Conservation (phyloP, 2,888 invertebrate genomes). For the Strigamia maritima region DNA sequence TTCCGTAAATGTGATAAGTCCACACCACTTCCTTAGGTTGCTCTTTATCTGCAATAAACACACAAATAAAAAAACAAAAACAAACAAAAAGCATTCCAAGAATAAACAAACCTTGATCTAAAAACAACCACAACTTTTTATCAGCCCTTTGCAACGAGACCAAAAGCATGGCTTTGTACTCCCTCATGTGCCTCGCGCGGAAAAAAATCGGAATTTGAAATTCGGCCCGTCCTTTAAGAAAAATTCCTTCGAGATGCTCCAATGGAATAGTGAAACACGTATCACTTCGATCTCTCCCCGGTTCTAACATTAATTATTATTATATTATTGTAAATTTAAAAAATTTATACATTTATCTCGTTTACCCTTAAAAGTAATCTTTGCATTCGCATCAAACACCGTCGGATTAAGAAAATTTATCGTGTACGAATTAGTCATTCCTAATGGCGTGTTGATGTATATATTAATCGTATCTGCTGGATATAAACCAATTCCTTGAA, state of each 20-base stretch:
- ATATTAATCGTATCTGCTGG: neutral
- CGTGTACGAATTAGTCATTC: constrained; percentile 19
- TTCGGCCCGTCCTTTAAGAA: neutral
- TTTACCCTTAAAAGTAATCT: constrained; percentile 17
- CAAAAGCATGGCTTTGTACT: constrained; percentile 9
- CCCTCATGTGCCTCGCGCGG: constrained; percentile 19
- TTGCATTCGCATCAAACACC: constrained; percentile 11
- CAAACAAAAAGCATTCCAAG: neutral
- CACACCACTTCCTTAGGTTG: constrained; percentile 4
- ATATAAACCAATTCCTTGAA: constrained; percentile 29
- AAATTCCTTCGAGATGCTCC: constrained; percentile 4
- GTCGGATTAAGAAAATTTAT: constrained; percentile 33
- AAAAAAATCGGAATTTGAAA: constrained; percentile 28
- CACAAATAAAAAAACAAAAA: neutral
- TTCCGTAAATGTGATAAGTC: constrained; percentile 19
- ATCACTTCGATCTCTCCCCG: neutral
- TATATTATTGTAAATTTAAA: neutral
- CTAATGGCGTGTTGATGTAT: neutral
- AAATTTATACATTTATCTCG: neutral
- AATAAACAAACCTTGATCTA: constrained; percentile 24
- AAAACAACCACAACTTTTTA: constrained; percentile 21
- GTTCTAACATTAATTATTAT: neutral
- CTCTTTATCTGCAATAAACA: constrained; percentile 19
- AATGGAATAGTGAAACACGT: constrained; percentile 5
- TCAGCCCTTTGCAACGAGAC: constrained; percentile 31